Percentiles rank a stretch among this genome's conserved stretches.
These are phyloP conservation scores for Ectropis crepuscularia DNA, from an alignment of 2,888 invertebrate genomes.

Conservation along the genomic window DNA sequence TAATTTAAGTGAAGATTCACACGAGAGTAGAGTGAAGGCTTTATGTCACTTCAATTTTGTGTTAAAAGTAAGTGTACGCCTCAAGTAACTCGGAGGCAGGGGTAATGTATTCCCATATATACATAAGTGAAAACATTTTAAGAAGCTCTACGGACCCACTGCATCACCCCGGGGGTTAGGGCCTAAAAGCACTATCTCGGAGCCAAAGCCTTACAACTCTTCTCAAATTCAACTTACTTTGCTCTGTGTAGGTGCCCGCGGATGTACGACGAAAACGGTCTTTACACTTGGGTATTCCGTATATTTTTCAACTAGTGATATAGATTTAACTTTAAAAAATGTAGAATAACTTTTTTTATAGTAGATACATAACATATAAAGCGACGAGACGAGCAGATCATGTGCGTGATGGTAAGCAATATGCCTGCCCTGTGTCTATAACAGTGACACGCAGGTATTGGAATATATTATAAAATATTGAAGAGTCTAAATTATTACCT, in stretches of 20 bases:
- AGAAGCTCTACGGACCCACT: conserved; percentile 83
- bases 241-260: conserved; percentile 76
- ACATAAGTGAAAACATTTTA: conserved; percentile 85
- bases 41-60: conserved; percentile 83
- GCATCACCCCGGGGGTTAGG: conserved; percentile 84
- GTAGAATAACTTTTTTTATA: too few relatives aligned
- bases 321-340: too few relatives aligned
- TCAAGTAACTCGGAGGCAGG: conserved; percentile 80
- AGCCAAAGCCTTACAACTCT: conserved; percentile 85
- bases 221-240: conserved; percentile 85
- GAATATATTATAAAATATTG: too few relatives aligned
- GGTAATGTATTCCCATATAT: conserved; percentile 84
- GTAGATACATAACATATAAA: too few relatives aligned
- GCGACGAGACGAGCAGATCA: too few relatives aligned
- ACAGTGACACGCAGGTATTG: too few relatives aligned
- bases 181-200: conserved; percentile 85
- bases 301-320: conserved; percentile 4
- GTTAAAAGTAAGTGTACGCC: conserved; percentile 82
- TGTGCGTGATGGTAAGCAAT: too few relatives aligned
- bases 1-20: conserved; percentile 80
- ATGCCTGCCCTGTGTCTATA: too few relatives aligned
- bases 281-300: conserved; percentile 56
- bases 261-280: conserved; percentile 51
- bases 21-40: conserved; percentile 77
- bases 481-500: too few relatives aligned